Evolutionary conservation across 1,140 invertebrate species (phyloP).

Genomic region (Nylanderia fulva): DNA sequence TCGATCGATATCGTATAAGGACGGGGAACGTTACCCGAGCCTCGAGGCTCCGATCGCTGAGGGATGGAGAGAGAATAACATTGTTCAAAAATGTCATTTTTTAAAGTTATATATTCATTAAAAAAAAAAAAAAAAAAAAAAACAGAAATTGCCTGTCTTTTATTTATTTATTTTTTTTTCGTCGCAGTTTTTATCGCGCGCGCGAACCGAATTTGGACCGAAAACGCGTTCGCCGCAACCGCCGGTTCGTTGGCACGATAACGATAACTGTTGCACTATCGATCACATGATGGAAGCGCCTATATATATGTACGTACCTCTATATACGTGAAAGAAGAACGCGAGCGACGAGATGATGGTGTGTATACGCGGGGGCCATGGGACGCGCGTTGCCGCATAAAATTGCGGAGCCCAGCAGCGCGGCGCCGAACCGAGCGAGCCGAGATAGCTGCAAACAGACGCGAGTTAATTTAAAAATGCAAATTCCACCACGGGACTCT

Average conservation of each 20-base stretch:
- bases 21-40: neutral
- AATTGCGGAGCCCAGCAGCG: constrained; percentile 83
- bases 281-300: constrained; percentile 30
- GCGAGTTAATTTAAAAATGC: constrained; percentile 87
- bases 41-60: neutral
- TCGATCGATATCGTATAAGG: constrained; percentile 2
- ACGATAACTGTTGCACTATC: constrained; percentile 58
- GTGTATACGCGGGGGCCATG: constrained; percentile 22
- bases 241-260: constrained; percentile 41
- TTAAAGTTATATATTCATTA: neutral
- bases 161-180: no score
- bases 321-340: constrained; percentile 7
- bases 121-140: no score
- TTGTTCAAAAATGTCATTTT: neutral
- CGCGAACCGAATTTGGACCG: neutral
- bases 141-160: neutral
- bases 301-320: no score
- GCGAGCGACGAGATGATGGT: constrained; percentile 38
- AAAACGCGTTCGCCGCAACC: constrained; percentile 2
- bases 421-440: constrained; percentile 62
- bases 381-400: constrained; percentile 83
- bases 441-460: constrained; percentile 86
- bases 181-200: constrained; percentile 16
- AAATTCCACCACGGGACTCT: constrained; percentile 81
- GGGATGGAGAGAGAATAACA: no score